These are phyloP conservation scores for Subacronicta megacephala DNA, from an alignment of 2,888 invertebrate genomes.

Conservation along the genomic window DNA sequence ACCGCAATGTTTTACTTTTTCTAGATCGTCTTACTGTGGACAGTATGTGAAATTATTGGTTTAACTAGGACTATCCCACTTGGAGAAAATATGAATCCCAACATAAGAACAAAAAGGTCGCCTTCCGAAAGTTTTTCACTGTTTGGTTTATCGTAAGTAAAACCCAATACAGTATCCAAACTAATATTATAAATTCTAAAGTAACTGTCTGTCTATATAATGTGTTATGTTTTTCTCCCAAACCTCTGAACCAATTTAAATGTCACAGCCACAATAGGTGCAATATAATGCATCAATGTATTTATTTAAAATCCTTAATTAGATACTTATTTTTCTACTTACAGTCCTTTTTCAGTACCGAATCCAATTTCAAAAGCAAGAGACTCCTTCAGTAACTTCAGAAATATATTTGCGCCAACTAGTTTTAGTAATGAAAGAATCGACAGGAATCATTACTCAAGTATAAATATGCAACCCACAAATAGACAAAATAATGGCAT, in stretches of 20 bases:
- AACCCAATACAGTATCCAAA: background rate
- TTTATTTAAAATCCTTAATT: too few species aligned
- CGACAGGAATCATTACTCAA: conserved; percentile 6
- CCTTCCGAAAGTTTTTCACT: conserved; percentile 35
- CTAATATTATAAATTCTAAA: too few species aligned
- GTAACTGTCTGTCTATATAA: too few species aligned
- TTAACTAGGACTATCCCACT: conserved; percentile 15
- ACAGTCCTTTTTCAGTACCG: conserved; percentile 17
- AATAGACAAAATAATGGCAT: background rate
- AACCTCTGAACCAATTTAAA: too few species aligned
- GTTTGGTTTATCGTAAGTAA: conserved; percentile 45
- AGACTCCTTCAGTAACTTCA: conserved; percentile 19
- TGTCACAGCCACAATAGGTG: too few species aligned
- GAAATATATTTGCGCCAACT: conserved; percentile 28
- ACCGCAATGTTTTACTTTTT: conserved; percentile 12
- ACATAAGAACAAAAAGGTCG: conserved; percentile 34
- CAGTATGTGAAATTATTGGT: conserved; percentile 14
- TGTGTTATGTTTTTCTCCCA: too few species aligned
- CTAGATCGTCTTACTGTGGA: conserved; percentile 32
- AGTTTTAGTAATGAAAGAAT: background rate
- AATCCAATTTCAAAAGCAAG: conserved; percentile 12
- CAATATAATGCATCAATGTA: too few species aligned
- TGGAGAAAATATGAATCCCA: background rate
- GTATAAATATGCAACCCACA: background rate
- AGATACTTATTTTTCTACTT: conserved; percentile 3